Evolutionary conservation across 2,888 invertebrate species (phyloP), one percentile per base, ranked within the genome.

Genomic region (Rotaria socialis): DNA sequence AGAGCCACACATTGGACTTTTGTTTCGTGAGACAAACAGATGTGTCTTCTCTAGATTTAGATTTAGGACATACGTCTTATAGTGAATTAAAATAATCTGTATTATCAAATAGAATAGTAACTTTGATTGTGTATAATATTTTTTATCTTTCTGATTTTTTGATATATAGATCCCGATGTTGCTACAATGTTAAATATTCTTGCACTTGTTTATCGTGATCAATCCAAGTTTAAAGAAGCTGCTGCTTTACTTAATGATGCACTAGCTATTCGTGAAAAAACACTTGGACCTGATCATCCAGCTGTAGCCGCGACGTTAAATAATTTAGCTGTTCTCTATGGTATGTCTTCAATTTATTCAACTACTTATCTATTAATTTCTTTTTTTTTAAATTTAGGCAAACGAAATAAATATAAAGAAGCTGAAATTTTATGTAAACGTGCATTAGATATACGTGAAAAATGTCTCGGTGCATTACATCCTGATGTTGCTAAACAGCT

Each of bases 401-500:
- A 99, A 92, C 93, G 98, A 89, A 98, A 97, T 89, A 91, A 91
- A 88, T 91, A 90, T 88, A 85, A 87, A 84, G 87, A 87, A 67
- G 86, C 87, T 22, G 99, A 99, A 92, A 98, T 98, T n/a, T 93
- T 99, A 88, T 99, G 99, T 92, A 99, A 99, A 92, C 93, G 98
- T 88, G 99, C 99, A 84, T 93, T 99, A 88, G 96, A 97, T 92
- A 99, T 99, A 90, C 94, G 99, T 89, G 98, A 99, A 92, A 97
- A 97, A 90, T 97, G 98, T 88, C 93, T 99, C 74, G 99, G 99
- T 85, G 94, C 95, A 89, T 97, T 99, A 92, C 99, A 99, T 92
- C 99, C 99, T 85, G 99, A 99, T 92, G 99, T 99, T 58, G 99
- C 99, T 88, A 99, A 99, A 92, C 99, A 99, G 91, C 93, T 99